phyloP scores from a whole-genome alignment of 2,888 invertebrate species.

The Scaptomyza tumidula region DNA sequence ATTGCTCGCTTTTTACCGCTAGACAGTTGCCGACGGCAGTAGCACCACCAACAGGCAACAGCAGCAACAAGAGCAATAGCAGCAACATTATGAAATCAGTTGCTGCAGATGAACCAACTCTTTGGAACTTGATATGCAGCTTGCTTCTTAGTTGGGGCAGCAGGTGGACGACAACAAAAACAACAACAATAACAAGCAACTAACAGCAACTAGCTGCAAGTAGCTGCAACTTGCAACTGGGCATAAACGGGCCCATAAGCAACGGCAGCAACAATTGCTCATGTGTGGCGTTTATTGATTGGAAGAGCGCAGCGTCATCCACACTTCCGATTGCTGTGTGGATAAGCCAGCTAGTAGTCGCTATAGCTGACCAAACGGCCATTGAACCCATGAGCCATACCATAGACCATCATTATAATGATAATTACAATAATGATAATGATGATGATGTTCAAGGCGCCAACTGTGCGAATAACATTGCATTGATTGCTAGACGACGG shows the following conservation, averaged over 20 bases:
- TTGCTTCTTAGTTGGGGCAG: constrained; percentile 16
- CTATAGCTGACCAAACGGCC: constrained; percentile 32
- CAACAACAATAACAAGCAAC: constrained; percentile 3
- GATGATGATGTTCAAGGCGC: constrained; percentile 22
- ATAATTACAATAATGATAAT: constrained; percentile 17
- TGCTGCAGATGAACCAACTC: constrained; percentile 30
- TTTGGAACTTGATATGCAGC: constrained; percentile 35
- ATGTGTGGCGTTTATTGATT: constrained; percentile 64
- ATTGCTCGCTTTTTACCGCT: constrained; percentile 66
- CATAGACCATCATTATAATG: constrained; percentile 6
- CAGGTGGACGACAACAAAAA: constrained; percentile 25
- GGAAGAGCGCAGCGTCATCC: constrained; percentile 55
- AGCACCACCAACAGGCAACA: constrained; percentile 13
- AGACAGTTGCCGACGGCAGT: constrained; percentile 50
- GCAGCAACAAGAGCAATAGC: constrained; percentile 23
- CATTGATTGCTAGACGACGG: constrained; percentile 7
- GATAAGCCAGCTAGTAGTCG: constrained; percentile 37
- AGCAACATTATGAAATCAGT: constrained; percentile 52
- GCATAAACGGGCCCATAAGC: constrained; percentile 33
- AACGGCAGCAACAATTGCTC: constrained; percentile 49
- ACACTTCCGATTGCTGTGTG: constrained; percentile 59
- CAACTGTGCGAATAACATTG: constrained; percentile 31
- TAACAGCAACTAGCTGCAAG: neutral
- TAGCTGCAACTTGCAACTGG: constrained; percentile 10
- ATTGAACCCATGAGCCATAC: constrained; percentile 27